phyloP scores from a whole-genome alignment of 2,113 vertebrate species.

The Pristiophorus japonicus region DNA sequence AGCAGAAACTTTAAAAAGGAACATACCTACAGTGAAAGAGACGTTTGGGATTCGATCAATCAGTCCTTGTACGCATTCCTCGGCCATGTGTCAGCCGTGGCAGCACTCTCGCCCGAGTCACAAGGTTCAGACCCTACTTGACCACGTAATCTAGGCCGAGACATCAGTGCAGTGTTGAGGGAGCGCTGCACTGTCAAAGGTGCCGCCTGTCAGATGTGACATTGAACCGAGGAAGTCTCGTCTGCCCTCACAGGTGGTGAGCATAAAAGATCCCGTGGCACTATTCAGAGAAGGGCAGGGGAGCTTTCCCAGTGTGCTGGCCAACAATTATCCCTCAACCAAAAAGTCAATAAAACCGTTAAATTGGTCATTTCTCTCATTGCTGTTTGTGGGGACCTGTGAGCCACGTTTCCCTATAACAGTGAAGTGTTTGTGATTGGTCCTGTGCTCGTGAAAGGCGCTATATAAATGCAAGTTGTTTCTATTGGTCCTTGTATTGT shows the following conservation, averaged over 20 bases:
- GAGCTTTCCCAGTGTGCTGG: too few relatives aligned
- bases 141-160: not conserved
- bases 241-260: too few relatives aligned
- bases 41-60: not conserved
- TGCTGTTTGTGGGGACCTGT: not conserved
- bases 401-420: not conserved
- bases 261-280: too few relatives aligned
- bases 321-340: too few relatives aligned
- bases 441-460: not conserved
- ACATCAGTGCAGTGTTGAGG: not conserved
- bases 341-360: too few relatives aligned
- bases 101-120: not conserved
- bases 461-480: not conserved
- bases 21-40: not conserved
- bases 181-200: not conserved
- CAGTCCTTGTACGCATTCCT: not conserved
- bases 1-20: not conserved
- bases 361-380: not conserved
- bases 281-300: too few relatives aligned
- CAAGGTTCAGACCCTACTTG: not conserved
- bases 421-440: not conserved
- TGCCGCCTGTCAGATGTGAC: not conserved
- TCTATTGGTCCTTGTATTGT: too few relatives aligned
- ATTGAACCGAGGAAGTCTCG: too few relatives aligned
- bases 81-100: not conserved